Base-by-base conservation (phyloP, 2,888 invertebrate species). In the Plagodis dolabraria region DNA sequence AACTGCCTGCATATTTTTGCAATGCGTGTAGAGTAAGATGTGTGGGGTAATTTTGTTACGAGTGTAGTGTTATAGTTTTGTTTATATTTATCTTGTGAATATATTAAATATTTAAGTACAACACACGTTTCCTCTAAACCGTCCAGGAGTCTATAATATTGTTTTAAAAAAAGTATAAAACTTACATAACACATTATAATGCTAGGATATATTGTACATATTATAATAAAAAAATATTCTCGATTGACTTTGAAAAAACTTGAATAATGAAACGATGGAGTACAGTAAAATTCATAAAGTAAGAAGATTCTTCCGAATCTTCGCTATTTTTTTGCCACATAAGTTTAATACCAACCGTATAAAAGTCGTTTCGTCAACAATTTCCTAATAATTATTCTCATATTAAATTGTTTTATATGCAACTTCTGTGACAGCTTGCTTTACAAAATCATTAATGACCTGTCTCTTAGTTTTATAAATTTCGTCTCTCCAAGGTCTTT, bases 1-100 rank as follows among this genome's bases (percentile, higher is more conserved):
- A 65, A 45, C 51, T 58, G 46, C 43, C 33, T 35, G 42, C 51
- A 47, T 33, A 45, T 38, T 46, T 57, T 9, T 42, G 40, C 46
- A 36, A 51, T n/a, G 10, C 8, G 11, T 12, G 5, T 33, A 12
- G 45, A 36, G 9, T 11, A 51, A 33, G n/a, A 34, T 7, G 7
- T 38, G 40, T 33, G 10, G 22, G 49, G 6, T 12, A 46, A 34
- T 33, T 33, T 10, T 6, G 4, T 43, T 43, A 43, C 43, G 11
- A 6, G 12, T 12, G 38, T 8, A 8, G 43, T 42, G 43, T 11
- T 12, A 43, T 6, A 10, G 36, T 7, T 36, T 42, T 42, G 9
- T 42, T 40, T 9, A 40, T 5, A 40, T n/a, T n/a, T 1, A 22
- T 22, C 4, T 22, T 22, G 4, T 22, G 4, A 22, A 22, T 22